Conservation (phyloP, 2,888 invertebrate species). For the Sinelater perroti region DNA sequence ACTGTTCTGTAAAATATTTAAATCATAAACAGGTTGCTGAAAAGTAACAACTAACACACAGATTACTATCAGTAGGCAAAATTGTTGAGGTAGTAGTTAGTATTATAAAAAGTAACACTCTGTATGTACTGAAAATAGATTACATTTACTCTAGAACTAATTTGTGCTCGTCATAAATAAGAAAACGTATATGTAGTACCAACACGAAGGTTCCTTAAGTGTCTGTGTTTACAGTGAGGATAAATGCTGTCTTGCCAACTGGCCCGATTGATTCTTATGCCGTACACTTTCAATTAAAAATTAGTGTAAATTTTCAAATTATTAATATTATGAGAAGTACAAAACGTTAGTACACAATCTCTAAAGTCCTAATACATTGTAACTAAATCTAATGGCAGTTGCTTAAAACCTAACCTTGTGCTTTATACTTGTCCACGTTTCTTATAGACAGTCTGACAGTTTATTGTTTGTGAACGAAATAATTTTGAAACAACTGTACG, state of each 20-base stretch:
- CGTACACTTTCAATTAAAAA: constrained; percentile 30
- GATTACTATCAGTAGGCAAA: constrained; percentile 22
- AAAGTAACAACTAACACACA: too few relatives aligned
- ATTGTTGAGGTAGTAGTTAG: constrained; percentile 33
- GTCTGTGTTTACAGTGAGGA: constrained; percentile 22
- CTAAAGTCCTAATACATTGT: constrained; percentile 29
- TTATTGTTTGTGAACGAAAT: constrained; percentile 20
- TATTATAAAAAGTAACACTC: constrained; percentile 34
- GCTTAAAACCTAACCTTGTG: constrained; percentile 33
- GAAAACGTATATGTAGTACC: constrained; percentile 3
- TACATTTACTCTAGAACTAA: constrained; percentile 35
- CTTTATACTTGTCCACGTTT: constrained; percentile 22
- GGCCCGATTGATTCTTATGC: constrained; percentile 23
- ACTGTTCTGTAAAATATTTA: too few relatives aligned
- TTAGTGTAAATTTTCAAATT: constrained; percentile 24
- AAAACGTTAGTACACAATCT: constrained; percentile 34
- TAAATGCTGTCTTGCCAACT: constrained; percentile 8
- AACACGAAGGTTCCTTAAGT: constrained; percentile 4
- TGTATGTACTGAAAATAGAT: constrained; percentile 38
- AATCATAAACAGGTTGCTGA: too few relatives aligned
- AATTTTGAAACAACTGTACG: constrained; percentile 30
- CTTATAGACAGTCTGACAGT: constrained; percentile 26
- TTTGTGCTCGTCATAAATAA: constrained; percentile 24
- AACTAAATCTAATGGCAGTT: constrained; percentile 39
- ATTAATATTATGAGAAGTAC: constrained; percentile 32